Conservation (phyloP, 2,888 invertebrate genomes). For the Mystacides longicornis region DNA sequence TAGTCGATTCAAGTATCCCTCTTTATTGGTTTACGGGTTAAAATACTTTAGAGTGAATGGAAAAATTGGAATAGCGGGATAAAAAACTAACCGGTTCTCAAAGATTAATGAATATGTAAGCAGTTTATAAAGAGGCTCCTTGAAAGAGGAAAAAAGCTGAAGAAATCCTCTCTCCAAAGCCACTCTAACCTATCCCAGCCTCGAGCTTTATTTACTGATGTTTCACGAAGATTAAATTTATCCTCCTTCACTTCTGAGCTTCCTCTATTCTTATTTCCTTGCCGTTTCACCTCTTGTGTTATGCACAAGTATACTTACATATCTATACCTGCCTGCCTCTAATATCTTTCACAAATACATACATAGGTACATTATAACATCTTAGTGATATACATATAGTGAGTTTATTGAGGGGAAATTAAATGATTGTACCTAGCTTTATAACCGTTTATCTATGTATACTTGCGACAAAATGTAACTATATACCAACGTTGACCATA, state of each 20-base stretch:
- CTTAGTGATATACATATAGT: no score
- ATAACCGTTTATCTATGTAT: no score
- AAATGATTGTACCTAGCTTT: no score
- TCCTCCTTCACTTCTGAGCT: not conserved
- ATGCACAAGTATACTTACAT: not conserved
- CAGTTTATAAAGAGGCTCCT: not conserved
- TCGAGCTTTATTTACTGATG: slow-evolving; percentile 1
- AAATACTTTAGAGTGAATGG: no score
- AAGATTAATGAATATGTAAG: not conserved
- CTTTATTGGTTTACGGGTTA: no score
- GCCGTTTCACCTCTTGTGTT: not conserved
- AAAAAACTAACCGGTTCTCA: no score
- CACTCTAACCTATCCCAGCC: not conserved
- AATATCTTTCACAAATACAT: not conserved
- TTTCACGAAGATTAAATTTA: slow-evolving; percentile 1
- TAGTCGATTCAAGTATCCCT: no score
- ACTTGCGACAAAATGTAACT: no score
- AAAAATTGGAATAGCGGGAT: no score
- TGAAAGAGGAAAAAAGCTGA: no score
- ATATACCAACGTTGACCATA: no score
- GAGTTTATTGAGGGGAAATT: no score
- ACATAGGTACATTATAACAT: not conserved
- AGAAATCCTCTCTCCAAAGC: not conserved
- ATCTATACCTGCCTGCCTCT: not conserved
- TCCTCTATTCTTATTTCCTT: not conserved